Evolutionary conservation across 2,888 invertebrate species (phyloP).

Genomic region (Scaptomyza polygonia): DNA sequence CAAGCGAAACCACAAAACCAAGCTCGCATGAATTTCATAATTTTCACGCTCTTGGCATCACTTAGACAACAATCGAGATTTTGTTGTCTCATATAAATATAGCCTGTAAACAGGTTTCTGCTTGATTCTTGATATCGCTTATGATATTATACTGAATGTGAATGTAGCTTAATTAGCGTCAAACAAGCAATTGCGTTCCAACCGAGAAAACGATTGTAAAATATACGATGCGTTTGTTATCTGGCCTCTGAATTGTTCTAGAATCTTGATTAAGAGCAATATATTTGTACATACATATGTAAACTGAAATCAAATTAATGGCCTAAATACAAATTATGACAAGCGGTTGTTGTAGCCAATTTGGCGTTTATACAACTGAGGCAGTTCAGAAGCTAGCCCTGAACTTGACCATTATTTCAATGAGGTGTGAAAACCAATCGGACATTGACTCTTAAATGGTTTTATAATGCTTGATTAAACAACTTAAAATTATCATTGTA

Average conservation of each 20-base stretch:
- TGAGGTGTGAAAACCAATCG: constrained; percentile 7
- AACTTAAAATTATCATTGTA: constrained; percentile 39
- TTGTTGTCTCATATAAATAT: constrained; percentile 16
- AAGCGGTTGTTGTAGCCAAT: constrained; percentile 24
- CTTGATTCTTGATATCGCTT: constrained; percentile 4
- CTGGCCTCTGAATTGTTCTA: constrained; percentile 16
- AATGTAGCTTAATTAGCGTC: constrained; percentile 33
- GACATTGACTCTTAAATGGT: constrained; percentile 23
- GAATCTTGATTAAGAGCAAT: constrained; percentile 19
- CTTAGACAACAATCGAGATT: constrained; percentile 12
- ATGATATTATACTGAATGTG: constrained; percentile 23
- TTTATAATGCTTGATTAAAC: not conserved
- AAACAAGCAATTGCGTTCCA: constrained; percentile 44
- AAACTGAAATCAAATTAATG: constrained; percentile 22
- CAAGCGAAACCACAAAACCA: not conserved
- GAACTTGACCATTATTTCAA: constrained; percentile 10
- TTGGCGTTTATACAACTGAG: not conserved
- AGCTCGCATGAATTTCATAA: constrained; percentile 26
- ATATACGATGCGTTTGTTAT: constrained; percentile 33
- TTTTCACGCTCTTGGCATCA: constrained; percentile 10
- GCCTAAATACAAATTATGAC: constrained; percentile 20
- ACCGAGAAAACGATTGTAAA: constrained; percentile 10
- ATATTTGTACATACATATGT: not conserved
- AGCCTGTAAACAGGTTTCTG: constrained; percentile 39
- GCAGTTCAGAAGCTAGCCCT: constrained; percentile 22